phyloP scores from a whole-genome alignment of 2,113 vertebrate genomes.

The Platichthys flesus region DNA sequence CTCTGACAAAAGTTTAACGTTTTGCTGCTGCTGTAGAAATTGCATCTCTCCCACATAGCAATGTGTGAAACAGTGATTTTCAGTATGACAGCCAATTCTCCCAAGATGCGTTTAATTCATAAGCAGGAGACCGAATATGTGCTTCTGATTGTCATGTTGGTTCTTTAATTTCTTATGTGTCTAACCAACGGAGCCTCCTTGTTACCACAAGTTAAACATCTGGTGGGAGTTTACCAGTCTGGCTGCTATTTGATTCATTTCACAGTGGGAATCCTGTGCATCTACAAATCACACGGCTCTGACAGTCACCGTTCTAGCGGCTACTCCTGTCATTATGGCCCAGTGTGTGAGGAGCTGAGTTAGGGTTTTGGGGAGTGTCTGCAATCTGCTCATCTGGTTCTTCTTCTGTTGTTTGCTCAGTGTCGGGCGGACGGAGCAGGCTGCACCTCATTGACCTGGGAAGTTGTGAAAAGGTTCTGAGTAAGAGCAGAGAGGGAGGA shows the following conservation, averaged over 20 bases:
- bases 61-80: constrained; percentile 17
- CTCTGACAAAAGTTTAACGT: constrained; percentile 38
- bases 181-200: constrained; percentile 14
- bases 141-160: constrained; percentile 20
- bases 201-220: constrained; percentile 40
- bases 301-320: constrained; percentile 39
- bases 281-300: constrained; percentile 65
- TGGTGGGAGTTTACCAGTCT: constrained; percentile 40
- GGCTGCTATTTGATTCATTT: constrained; percentile 59
- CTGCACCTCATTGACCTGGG: constrained; percentile 97
- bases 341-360: constrained; percentile 35
- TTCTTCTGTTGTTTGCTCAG: constrained; percentile 53
- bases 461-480: constrained; percentile 90
- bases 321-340: constrained; percentile 38
- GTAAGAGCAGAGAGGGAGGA: constrained; percentile 89
- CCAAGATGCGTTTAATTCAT: constrained; percentile 14
- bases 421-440: constrained; percentile 92
- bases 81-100: constrained; percentile 13
- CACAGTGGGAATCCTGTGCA: constrained; percentile 51
- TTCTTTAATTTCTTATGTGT: constrained; percentile 26
- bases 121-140: neutral
- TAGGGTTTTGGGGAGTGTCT: constrained; percentile 47
- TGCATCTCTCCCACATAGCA: constrained; percentile 33
- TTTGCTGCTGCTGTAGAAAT: constrained; percentile 47
- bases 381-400: constrained; percentile 41